Conservation (phyloP, 2,113 vertebrate genomes). For the Myotis yumanensis region DNA sequence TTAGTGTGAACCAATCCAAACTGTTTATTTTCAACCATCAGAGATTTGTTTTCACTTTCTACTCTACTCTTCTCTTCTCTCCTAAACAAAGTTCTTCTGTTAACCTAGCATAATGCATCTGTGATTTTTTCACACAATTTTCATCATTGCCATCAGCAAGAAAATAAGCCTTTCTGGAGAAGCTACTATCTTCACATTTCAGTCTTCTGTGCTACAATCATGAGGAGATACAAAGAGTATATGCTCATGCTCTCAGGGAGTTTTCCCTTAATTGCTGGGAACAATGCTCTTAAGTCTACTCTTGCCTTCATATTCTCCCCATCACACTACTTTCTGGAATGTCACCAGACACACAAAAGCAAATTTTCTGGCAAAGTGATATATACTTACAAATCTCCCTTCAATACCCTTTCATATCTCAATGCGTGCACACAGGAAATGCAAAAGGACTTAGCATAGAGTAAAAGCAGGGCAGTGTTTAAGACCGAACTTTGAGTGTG, state of each 20-base stretch:
- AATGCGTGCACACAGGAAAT: background rate
- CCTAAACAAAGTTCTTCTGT: background rate
- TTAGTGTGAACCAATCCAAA: slow-evolving; percentile 1
- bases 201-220: background rate
- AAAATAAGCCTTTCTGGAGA: background rate
- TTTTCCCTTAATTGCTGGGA: background rate
- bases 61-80: background rate
- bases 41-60: slow-evolving; percentile 31
- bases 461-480: background rate
- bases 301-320: background rate
- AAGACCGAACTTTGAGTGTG: background rate
- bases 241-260: too few relatives aligned
- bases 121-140: slow-evolving; percentile 1
- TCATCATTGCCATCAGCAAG: background rate
- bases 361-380: background rate
- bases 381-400: background rate
- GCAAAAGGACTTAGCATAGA: background rate
- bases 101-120: background rate
- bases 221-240: background rate
- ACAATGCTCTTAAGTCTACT: background rate
- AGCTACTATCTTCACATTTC: background rate
- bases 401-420: background rate
- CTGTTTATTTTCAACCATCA: background rate
- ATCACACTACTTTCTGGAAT: background rate
- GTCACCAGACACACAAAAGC: background rate